These are phyloP conservation scores for Rhinella marina DNA, from an alignment of 2,797 vertebrate genomes.

Conservation along the genomic window DNA sequence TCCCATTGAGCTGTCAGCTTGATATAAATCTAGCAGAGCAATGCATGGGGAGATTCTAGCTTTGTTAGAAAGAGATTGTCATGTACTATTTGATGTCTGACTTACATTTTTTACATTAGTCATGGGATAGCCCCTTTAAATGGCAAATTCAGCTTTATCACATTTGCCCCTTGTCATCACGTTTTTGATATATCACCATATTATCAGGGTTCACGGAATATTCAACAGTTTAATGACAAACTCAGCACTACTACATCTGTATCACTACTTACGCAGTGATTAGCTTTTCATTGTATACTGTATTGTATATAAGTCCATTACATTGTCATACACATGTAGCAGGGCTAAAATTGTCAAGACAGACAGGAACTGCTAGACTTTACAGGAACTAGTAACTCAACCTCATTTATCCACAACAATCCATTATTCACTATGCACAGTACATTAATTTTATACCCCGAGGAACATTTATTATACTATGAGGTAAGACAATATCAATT, in stretches of 20 bases:
- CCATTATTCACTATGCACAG: not conserved
- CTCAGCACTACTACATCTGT: not conserved
- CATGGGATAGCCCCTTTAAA: no score
- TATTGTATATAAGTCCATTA: not conserved
- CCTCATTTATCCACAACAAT: not conserved
- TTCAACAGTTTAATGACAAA: no score
- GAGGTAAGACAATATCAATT: constrained; percentile 5
- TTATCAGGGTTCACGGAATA: no score
- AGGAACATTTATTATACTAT: constrained; percentile 22
- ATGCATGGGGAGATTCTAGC: no score
- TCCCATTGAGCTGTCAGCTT: no score
- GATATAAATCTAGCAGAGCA: no score
- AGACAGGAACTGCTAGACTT: not conserved
- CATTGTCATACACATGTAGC: not conserved
- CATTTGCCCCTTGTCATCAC: no score
- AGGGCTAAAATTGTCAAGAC: not conserved
- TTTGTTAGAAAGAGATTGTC: no score
- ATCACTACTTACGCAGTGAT: not conserved
- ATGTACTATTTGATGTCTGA: no score
- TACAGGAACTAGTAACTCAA: not conserved
- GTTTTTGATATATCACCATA: no score
- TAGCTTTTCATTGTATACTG: not conserved
- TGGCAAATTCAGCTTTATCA: not conserved
- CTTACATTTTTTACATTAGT: no score
- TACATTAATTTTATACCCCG: not conserved